These are phyloP conservation scores for Halocynthia aurantium DNA, from an alignment of 23 tunicate genomes.

Conservation along the genomic window DNA sequence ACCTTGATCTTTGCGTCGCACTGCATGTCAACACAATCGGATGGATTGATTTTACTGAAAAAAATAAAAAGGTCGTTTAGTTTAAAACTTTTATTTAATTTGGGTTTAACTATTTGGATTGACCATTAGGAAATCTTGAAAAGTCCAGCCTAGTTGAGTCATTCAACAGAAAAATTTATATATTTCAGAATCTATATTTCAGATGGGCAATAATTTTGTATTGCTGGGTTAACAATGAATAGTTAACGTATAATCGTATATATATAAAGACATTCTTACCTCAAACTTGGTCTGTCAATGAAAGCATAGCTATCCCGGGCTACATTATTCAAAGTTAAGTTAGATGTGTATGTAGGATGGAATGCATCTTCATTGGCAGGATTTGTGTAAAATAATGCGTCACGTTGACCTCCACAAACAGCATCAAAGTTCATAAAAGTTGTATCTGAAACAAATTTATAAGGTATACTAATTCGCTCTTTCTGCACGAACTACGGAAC, in stretches of 20 bases:
- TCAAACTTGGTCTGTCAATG: constrained; percentile 39
- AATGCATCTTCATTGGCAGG: constrained; percentile 71
- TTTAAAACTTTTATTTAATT: too few species aligned
- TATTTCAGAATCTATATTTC: too few species aligned
- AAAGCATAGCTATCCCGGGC: constrained; percentile 38
- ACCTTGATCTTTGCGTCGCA: constrained; percentile 91
- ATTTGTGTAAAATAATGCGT: constrained; percentile 51
- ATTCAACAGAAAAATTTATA: too few species aligned
- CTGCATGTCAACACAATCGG: constrained; percentile 98
- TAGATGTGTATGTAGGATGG: constrained; percentile 50
- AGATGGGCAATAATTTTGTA: background rate
- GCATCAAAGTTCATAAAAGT: constrained; percentile 29
- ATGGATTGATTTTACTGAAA: constrained; percentile 71
- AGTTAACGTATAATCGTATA: too few species aligned
- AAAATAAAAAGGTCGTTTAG: background rate
- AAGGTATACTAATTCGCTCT: background rate
- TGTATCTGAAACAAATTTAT: constrained; percentile 22
- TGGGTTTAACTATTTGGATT: too few species aligned
- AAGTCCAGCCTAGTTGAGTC: too few species aligned
- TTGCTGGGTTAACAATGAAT: background rate
- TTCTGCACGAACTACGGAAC: background rate
- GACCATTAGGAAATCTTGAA: too few species aligned
- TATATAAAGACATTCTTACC: constrained; percentile 27
- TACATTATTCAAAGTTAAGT: constrained; percentile 11
- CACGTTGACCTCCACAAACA: constrained; percentile 15